phyloP scores from a whole-genome alignment of 2,113 vertebrate species.

The Grallaria varia region DNA sequence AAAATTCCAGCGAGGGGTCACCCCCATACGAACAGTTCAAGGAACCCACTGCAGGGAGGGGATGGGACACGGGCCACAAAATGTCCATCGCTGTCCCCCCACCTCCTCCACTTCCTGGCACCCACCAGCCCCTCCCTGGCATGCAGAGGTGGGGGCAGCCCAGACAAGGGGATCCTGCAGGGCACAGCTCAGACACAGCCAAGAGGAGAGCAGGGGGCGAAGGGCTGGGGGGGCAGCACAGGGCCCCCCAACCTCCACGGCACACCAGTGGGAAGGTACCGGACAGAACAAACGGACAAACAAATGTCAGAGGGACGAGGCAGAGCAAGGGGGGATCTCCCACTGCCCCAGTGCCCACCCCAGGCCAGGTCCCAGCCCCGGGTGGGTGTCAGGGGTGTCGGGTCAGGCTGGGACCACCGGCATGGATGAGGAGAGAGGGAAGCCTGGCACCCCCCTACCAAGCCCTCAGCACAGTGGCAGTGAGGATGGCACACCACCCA shows the following conservation, averaged over 20 bases:
- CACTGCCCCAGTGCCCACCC: background rate
- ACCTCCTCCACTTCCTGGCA: background rate
- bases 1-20: constrained; percentile 58
- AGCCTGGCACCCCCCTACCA: background rate
- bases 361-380: background rate
- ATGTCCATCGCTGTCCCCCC: background rate
- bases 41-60: constrained; percentile 44
- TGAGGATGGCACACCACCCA: background rate
- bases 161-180: background rate
- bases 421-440: background rate
- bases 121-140: background rate
- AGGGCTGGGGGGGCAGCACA: background rate
- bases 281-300: background rate
- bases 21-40: constrained; percentile 67
- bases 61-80: background rate
- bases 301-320: background rate
- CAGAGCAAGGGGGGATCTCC: background rate
- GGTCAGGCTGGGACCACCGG: background rate
- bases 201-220: background rate
- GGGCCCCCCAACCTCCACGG: background rate
- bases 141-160: background rate
- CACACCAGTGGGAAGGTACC: background rate
- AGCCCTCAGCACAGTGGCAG: background rate
- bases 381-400: background rate
- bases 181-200: constrained; percentile 8